Percentiles rank a stretch among this genome's conserved stretches.
Evolutionary conservation across 2,113 vertebrate species (phyloP).

Genomic region (Uropsilus gracilis): DNA sequence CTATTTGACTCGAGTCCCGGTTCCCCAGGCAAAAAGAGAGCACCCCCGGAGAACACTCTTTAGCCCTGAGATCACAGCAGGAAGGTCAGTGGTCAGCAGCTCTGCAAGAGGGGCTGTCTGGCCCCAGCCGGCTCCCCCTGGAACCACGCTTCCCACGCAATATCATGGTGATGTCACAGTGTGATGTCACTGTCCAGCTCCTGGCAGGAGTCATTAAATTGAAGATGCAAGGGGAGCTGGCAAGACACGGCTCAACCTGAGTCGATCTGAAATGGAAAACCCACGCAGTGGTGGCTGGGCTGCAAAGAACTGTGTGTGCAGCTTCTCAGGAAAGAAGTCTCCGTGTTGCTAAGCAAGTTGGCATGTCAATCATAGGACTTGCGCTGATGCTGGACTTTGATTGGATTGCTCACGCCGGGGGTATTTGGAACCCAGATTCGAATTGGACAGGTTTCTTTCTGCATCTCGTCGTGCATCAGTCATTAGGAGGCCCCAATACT

Average conservation of each 20-base stretch:
- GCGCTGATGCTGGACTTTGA: constrained; percentile 97
- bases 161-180: too few relatives aligned
- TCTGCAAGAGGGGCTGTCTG: too few relatives aligned
- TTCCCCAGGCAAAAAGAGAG: not conserved
- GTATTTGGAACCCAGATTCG: constrained; percentile 98
- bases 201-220: constrained; percentile 96
- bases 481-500: constrained; percentile 93
- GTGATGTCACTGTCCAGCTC: too few relatives aligned
- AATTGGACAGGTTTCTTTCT: constrained; percentile 97
- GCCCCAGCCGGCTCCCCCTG: too few relatives aligned
- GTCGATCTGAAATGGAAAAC: constrained; percentile 95
- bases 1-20: not conserved
- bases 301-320: constrained; percentile 98
- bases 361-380: constrained; percentile 98
- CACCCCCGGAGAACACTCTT: not conserved
- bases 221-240: constrained; percentile 99
- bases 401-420: constrained; percentile 99
- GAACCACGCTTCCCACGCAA: too few relatives aligned
- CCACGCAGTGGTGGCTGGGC: constrained; percentile 94
- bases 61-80: too few relatives aligned
- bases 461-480: constrained; percentile 94
- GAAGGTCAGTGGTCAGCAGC: too few relatives aligned
- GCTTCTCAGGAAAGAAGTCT: constrained; percentile 99
- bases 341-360: constrained; percentile 97
- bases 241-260: constrained; percentile 97